Evolutionary conservation across 37 sponge, comb jelly and placozoan species (phyloP), one percentile per base, ranked within the genome.

Genomic region (Bolinopsis microptera): DNA sequence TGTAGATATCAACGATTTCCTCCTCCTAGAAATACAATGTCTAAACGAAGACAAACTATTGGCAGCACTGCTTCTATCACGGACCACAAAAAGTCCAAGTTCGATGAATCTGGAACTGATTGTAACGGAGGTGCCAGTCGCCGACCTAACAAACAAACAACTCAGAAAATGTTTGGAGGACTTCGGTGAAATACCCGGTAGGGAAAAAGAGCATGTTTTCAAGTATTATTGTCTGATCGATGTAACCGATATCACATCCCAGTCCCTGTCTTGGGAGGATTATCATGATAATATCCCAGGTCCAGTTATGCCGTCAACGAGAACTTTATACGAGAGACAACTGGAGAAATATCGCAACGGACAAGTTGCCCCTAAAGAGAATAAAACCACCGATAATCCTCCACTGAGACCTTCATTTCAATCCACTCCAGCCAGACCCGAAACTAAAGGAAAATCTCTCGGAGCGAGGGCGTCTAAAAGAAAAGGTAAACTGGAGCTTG

Each of bases 11-110:
- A n/a, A n/a, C n/a, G n/a, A n/a, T n/a, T n/a, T n/a, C n/a, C 61
- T 48, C 13, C 61, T 18, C 61, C 61, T 48, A 48, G 61, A 5
- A 18, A 16, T 1, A 77, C 37, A 1, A 77, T 77, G 80, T 77
- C 80, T 16, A 77, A 77, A 32, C 27, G 80, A 77, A 34, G 80
- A 34, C 80, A 77, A 18, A 77, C 80, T 16, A 77, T 77, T 32
- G 33, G 35, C n/a, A n/a, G n/a, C 37, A 36, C 80, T 32, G 9
- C 33, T 16, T 8, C 27, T 77, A 32, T 77, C 0, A 32, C 80
- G 9, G 21, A 77, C 80, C 1, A 77, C 37, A 70, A 22, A 70
- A 26, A 70, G 74, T 22, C 25, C 24, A 26, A 70, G 74, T 9
- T 22, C 24, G 80, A 77, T 3, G 80, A 32, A 18, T 1, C 21